Evolutionary conservation across 2,113 vertebrate genomes (phyloP), one percentile per base, ranked within the genome.

Genomic region (Pygoscelis antarcticus): DNA sequence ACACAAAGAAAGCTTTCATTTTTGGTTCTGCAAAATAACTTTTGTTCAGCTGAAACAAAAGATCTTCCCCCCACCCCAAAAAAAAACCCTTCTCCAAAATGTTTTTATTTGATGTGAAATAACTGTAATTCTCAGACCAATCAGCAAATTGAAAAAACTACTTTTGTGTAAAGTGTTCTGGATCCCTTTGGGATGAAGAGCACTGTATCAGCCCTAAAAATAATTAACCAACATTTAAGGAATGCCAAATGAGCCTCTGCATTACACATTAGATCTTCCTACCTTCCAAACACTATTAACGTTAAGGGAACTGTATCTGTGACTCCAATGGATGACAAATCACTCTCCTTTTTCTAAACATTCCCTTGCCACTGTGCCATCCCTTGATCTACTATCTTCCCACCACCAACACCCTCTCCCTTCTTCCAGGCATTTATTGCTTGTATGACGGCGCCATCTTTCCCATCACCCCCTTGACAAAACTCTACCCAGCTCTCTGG

Each of bases 211-310:
- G 54, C 34, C 66, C 61, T 54, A 94, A 57, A 91, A 91, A 95
- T 82, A 93, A 94, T 87, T 85, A 87, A 72, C n/a, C 52, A 91
- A 21, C 40, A 80, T 93, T 91, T 89, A 82, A 83, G 74, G 77
- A 93, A 95, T 69, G 74, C 23, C 83, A 76, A 65, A 79, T 25
- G 29, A 84, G 52, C 49, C 19, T 75, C 83, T 81, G 72, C 57
- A 72, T 87, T 46, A 84, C 18, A 1, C 65, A 82, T 85, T 52
- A 69, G n/a, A 69, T 44, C 57, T 62, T 79, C 78, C 78, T 54
- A 76, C 40, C 52, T 82, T 70, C 65, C 66, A 93, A 83, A 60
- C 40, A 52, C 46, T 55, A 34, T 27, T 85, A 58, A 57, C n/a
- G 22, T 34, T 84, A 77, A 58, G 19, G 14, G 52, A 93, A 65